Evolutionary conservation across 2,797 vertebrate genomes (phyloP).

Genomic region (Valencia hispanica): DNA sequence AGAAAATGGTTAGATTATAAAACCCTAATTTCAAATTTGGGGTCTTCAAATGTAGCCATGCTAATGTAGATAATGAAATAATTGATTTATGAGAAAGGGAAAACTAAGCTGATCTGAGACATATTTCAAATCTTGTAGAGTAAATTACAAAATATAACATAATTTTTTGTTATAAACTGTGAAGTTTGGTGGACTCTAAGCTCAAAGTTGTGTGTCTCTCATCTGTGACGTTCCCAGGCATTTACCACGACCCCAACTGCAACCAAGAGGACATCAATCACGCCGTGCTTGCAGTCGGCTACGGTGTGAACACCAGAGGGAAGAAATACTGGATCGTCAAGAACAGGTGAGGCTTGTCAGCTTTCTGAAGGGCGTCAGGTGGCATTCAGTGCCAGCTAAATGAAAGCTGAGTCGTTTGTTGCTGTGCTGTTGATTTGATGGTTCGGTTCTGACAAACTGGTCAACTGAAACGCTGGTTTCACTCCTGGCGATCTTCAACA

Average conservation of each 20-base stretch:
- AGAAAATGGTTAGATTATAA: background rate
- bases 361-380: constrained; percentile 43
- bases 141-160: too few relatives aligned
- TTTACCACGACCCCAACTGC: constrained; percentile 91
- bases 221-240: constrained; percentile 72
- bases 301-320: constrained; percentile 85
- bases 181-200: background rate
- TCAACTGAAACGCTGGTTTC: constrained; percentile 9
- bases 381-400: constrained; percentile 21
- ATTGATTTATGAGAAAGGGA: background rate
- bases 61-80: background rate
- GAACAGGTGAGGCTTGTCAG: constrained; percentile 87
- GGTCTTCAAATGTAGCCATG: background rate
- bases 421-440: constrained; percentile 14
- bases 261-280: constrained; percentile 89
- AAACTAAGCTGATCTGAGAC: background rate
- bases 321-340: constrained; percentile 95
- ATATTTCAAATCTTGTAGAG: background rate
- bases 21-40: background rate
- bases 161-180: background rate
- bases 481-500: background rate
- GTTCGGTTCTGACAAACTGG: constrained; percentile 19
- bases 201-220: background rate
- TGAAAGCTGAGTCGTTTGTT: constrained; percentile 11
- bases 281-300: constrained; percentile 92